Evolutionary conservation across 2,113 vertebrate species (phyloP).

Genomic region (Apteryx owenii): DNA sequence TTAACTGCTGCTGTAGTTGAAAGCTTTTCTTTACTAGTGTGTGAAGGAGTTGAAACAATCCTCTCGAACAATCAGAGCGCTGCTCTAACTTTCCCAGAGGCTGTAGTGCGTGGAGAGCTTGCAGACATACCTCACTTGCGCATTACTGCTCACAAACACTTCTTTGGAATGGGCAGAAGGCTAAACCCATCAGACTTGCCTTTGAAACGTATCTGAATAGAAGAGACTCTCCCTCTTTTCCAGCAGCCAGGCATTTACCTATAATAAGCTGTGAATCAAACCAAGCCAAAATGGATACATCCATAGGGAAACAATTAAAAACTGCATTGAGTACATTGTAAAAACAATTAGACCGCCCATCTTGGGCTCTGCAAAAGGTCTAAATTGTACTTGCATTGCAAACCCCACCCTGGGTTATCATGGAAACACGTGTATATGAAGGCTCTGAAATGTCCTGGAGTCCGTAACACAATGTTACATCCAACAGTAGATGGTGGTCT

Average conservation of each 20-base stretch:
- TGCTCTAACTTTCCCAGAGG: background rate
- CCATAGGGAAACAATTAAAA: slow-evolving; percentile 72
- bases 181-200: background rate
- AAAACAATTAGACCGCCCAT: slow-evolving; percentile 69
- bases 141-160: background rate
- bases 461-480: slow-evolving; percentile 66
- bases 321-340: slow-evolving; percentile 70
- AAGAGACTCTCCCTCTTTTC: slow-evolving; percentile 27
- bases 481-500: slow-evolving; percentile 66
- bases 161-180: slow-evolving; percentile 9
- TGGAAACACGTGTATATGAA: slow-evolving; percentile 44
- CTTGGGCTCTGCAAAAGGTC: slow-evolving; percentile 61
- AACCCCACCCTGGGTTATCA: slow-evolving; percentile 59
- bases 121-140: background rate
- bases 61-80: background rate
- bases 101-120: background rate
- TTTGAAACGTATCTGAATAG: background rate
- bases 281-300: slow-evolving; percentile 60
- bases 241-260: slow-evolving; percentile 65
- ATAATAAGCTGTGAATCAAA: slow-evolving; percentile 68
- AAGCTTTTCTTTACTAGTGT: background rate
- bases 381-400: slow-evolving; percentile 62
- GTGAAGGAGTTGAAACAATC: background rate
- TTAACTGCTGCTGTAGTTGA: background rate
- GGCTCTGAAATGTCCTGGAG: slow-evolving; percentile 72